phyloP scores from a whole-genome alignment of 2,797 vertebrate species.

The Tokudaia muenninki region DNA sequence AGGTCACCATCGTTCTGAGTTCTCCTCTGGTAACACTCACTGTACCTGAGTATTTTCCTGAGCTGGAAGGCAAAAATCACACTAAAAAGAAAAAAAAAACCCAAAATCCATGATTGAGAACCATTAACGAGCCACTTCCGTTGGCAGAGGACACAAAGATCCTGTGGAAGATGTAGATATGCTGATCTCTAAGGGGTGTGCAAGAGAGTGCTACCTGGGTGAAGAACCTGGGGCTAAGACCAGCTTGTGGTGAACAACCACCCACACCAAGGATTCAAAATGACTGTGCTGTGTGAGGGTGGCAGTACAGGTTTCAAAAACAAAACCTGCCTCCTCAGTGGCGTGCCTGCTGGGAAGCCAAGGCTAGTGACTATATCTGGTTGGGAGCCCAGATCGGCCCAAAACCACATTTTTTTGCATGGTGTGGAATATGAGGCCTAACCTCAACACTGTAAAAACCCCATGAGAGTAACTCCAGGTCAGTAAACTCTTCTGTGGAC shows the following conservation, averaged over 20 bases:
- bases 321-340: slow-evolving; percentile 20
- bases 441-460: not conserved
- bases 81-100: no score
- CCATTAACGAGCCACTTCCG: not conserved
- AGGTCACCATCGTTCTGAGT: not conserved
- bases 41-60: not conserved
- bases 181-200: not conserved
- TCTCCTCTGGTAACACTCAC: not conserved
- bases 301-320: slow-evolving; percentile 32
- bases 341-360: slow-evolving; percentile 67
- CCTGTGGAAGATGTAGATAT: not conserved
- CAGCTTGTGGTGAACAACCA: slow-evolving; percentile 34
- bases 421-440: slow-evolving; percentile 16
- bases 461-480: not conserved
- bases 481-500: not conserved
- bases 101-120: not conserved
- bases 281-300: slow-evolving; percentile 45
- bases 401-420: slow-evolving; percentile 45
- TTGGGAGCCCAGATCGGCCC: slow-evolving; percentile 21
- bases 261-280: slow-evolving; percentile 59
- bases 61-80: not conserved
- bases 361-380: not conserved
- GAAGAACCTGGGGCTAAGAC: not conserved
- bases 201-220: not conserved
- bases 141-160: not conserved